These are phyloP conservation scores for Nothocercus nigrocapillus DNA, from an alignment of 2,113 vertebrate genomes.

Conservation along the genomic window DNA sequence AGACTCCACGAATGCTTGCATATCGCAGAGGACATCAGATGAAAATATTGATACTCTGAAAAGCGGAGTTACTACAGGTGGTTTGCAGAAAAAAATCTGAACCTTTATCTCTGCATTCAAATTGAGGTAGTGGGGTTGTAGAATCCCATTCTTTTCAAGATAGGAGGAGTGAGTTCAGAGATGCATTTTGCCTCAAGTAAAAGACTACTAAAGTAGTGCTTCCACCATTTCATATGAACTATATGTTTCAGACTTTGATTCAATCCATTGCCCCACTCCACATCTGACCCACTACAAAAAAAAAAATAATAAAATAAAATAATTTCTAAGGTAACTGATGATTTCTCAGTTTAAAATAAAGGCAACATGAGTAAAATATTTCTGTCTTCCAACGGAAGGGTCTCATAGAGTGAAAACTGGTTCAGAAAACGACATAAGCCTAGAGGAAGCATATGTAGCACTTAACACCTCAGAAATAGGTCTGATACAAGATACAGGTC, in stretches of 20 bases:
- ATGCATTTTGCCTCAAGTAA: background rate
- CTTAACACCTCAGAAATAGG: background rate
- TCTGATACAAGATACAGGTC: background rate
- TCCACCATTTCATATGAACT: background rate
- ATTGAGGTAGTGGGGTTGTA: background rate
- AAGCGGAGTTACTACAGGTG: background rate
- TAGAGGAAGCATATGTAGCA: background rate
- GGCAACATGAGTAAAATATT: background rate
- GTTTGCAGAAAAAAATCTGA: background rate
- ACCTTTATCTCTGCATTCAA: background rate
- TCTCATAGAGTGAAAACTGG: background rate
- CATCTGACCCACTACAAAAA: background rate
- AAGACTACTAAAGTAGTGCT: background rate
- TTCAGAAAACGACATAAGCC: background rate
- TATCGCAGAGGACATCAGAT: background rate
- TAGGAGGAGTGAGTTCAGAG: background rate
- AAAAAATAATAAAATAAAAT: background rate
- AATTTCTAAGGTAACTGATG: background rate
- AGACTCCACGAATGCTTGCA: background rate
- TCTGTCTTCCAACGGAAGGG: background rate
- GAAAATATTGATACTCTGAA: background rate
- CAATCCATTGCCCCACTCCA: background rate
- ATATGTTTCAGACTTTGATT: background rate
- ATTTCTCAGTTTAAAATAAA: background rate
- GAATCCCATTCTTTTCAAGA: background rate